Conservation (phyloP, 2,113 vertebrate species). For the Tachuris rubrigastra region DNA sequence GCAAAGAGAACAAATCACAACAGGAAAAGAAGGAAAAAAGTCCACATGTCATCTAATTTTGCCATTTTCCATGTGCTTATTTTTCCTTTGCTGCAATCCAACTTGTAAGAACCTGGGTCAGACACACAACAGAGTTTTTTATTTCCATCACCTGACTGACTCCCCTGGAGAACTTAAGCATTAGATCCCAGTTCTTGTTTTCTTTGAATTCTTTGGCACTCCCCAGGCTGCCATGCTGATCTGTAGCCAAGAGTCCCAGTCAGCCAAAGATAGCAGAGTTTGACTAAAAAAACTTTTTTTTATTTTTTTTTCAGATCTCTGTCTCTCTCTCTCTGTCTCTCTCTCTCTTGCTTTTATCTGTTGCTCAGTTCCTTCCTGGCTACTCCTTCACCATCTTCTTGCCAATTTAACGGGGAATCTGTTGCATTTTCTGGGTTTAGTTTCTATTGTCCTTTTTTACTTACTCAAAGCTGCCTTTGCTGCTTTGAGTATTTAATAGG, state of each 20-base stretch:
- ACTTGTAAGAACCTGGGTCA: conserved; percentile 16
- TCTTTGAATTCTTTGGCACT: conserved; percentile 44
- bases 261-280: conserved; percentile 57
- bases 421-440: neutral
- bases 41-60: neutral
- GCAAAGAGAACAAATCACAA: neutral
- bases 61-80: conserved; percentile 8
- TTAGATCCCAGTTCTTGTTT: conserved; percentile 41
- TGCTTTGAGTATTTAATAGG: neutral
- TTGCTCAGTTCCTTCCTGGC: conserved; percentile 14
- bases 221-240: neutral
- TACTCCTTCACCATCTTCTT: neutral
- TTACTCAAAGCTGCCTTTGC: neutral
- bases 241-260: neutral
- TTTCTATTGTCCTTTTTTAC: neutral
- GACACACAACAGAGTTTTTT: conserved; percentile 2
- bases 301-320: neutral
- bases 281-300: neutral
- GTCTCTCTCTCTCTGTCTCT: neutral
- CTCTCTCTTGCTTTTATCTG: neutral
- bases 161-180: conserved; percentile 45
- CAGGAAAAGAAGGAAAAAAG: neutral
- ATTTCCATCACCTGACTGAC: conserved; percentile 56
- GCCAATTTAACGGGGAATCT: neutral
- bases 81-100: conserved; percentile 5